Evolutionary conservation across 2,888 invertebrate genomes (phyloP), one percentile per base, ranked within the genome.

Genomic region (Encarsia formosa): DNA sequence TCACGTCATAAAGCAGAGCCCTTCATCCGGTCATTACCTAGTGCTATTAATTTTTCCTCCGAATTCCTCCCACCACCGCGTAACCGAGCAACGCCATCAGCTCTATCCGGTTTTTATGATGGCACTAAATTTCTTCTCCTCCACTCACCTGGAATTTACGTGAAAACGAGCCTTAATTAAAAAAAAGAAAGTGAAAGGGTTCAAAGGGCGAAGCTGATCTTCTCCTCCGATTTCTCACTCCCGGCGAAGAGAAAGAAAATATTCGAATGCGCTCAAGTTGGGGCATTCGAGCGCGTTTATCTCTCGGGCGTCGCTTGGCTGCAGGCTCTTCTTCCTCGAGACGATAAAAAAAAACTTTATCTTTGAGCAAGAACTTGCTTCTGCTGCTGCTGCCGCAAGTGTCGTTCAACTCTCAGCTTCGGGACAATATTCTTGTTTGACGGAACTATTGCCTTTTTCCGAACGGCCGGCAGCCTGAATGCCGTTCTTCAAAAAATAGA

Each of bases 151-250:
- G 24, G 26, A 46, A 51, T 46, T 45, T 35, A 38, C 29, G 45
- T 23, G 24, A 8, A 20, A 45, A 41, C 35, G 45, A 45, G 51
- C n/a, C 40, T 51, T 51, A 46, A 51, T 51, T 51, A 51, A 51
- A 51, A 45, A 49, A 37, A 49, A 4, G 35, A 40, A 20, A 40
- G 16, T 13, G 29, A 38, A 38, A 13, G 19, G 23, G 16, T 38
- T 5, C 15, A 19, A 8, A 5, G 29, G 13, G n/a, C 6, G 20
- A 16, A 5, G 5, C 15, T 32, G 11, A n/a, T 32, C 15, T 32
- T 8, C n/a, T 32, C 15, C n/a, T 32, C n/a, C n/a, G 5, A 5
- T 5, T 5, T 15, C 4, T 37, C 8, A 5, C 5, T 11, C 5
- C 18, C 2, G 4, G 19, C 18, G 20, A 4, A 3, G 19, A 11